Evolutionary conservation across 1,140 invertebrate species (phyloP).

Genomic region (Vanessa tameamea): DNA sequence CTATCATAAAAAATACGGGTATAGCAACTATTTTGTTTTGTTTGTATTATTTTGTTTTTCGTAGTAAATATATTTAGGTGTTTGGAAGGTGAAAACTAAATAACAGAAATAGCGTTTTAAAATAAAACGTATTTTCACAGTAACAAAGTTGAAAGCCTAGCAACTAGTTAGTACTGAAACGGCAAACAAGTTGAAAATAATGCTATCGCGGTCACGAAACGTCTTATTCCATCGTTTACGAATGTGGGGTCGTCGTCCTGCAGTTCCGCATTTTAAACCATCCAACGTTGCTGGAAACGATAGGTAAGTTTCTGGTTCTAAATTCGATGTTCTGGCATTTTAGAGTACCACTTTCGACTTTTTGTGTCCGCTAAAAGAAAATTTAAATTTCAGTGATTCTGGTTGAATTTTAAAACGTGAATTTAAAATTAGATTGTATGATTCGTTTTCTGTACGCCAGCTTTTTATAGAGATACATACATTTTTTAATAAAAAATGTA

Average conservation of each 20-base stretch:
- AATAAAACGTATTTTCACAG: too few relatives aligned
- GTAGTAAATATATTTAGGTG: too few relatives aligned
- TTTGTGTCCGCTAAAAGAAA: background rate
- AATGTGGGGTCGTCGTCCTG: slow-evolving; percentile 13
- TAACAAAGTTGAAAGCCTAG: too few relatives aligned
- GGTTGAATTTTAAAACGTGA: background rate
- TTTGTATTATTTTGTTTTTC: too few relatives aligned
- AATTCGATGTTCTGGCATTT: background rate
- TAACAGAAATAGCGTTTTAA: too few relatives aligned
- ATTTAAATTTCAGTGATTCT: slow-evolving; percentile 1
- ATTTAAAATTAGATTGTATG: too few relatives aligned
- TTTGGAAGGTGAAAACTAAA: too few relatives aligned
- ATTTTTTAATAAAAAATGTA: too few relatives aligned
- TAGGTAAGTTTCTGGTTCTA: slow-evolving; percentile 21
- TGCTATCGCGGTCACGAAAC: slow-evolving; percentile 6
- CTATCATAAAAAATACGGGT: too few relatives aligned
- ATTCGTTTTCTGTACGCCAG: too few relatives aligned
- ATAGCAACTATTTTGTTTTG: too few relatives aligned
- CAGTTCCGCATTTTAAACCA: slow-evolving; percentile 19
- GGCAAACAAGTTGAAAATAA: background rate
- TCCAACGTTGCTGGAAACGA: slow-evolving; percentile 11
- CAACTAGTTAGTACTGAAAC: background rate
- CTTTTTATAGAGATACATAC: too few relatives aligned
- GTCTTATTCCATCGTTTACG: slow-evolving; percentile 3
- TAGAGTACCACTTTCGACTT: background rate